phyloP scores from a whole-genome alignment of 2,113 vertebrate species.

The Nerophis lumbriciformis region DNA sequence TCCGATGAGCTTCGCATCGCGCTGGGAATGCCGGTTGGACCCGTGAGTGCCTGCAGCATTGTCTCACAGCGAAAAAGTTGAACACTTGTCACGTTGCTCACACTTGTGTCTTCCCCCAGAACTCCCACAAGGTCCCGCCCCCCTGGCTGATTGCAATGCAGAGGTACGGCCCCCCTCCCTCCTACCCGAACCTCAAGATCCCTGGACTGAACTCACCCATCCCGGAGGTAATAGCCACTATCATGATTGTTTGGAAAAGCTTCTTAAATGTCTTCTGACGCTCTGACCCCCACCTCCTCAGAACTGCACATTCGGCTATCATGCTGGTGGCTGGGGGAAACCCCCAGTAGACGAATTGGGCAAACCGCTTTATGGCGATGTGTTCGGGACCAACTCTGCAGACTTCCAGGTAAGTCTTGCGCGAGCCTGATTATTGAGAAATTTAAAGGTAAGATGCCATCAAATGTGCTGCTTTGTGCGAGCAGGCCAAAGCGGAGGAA shows the following conservation, averaged over 20 bases:
- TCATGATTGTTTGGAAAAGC: neutral
- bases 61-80: neutral
- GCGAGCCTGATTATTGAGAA: too few species aligned
- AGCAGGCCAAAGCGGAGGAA: conserved; percentile 84
- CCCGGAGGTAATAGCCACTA: conserved; percentile 73
- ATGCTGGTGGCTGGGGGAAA: conserved; percentile 91
- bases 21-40: conserved; percentile 90
- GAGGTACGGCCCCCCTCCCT: conserved; percentile 85
- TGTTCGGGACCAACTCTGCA: conserved; percentile 85
- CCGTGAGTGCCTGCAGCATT: conserved; percentile 63
- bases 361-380: conserved; percentile 87
- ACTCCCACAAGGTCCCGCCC: conserved; percentile 89
- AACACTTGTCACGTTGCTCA: neutral
- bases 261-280: neutral
- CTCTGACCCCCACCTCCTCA: conserved; percentile 22
- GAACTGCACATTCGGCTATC: conserved; percentile 89
- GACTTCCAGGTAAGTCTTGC: conserved; percentile 79
- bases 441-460: neutral
- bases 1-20: conserved; percentile 87
- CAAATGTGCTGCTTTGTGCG: neutral
- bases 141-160: conserved; percentile 93
- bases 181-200: conserved; percentile 89
- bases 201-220: conserved; percentile 87
- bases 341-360: conserved; percentile 87
- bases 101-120: conserved; percentile 56